Evolutionary conservation across 2,113 vertebrate species (phyloP).

Genomic region (Mus musculus): GRCm39 chr12:83161001-83161500

Average conservation of each 20-base stretch:
- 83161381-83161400: slow-evolving; percentile 28
- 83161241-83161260: not conserved
- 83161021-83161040: not conserved
- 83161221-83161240: not conserved
- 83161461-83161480: slow-evolving; percentile 64
- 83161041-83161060: not conserved
- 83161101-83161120: not conserved
- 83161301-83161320: too few species aligned
- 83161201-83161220: not conserved
- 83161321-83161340: not conserved
- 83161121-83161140: not conserved
- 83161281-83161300: not conserved
- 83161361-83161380: slow-evolving; percentile 67
- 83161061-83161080: not conserved
- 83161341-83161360: not conserved
- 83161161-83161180: not conserved
- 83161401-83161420: slow-evolving; percentile 50
- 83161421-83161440: slow-evolving; percentile 18
- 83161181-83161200: not conserved
- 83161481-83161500: slow-evolving; percentile 44
- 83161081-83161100: not conserved
- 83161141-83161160: not conserved
- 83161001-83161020: not conserved
- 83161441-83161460: not conserved
- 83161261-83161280: slow-evolving; percentile 4